Conservation (phyloP, 2,113 vertebrate genomes). For the Nymphicus hollandicus region DNA sequence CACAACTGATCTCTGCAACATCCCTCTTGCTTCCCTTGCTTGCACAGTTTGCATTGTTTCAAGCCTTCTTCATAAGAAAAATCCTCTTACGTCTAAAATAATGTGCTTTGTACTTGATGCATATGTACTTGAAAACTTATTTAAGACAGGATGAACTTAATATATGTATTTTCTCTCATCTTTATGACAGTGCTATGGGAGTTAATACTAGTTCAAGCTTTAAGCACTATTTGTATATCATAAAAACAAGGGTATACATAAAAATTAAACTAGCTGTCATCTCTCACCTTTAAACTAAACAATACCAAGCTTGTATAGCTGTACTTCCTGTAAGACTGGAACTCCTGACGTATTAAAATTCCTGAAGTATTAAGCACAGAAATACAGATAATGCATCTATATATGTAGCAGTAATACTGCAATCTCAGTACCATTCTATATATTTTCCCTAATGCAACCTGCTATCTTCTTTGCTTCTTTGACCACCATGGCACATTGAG, state of each 20-base stretch:
- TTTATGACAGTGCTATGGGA: background rate
- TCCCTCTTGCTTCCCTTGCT: background rate
- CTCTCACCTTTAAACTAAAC: slow-evolving; percentile 6
- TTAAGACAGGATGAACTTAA: slow-evolving; percentile 39
- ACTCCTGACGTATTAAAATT: background rate
- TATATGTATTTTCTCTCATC: slow-evolving; percentile 49
- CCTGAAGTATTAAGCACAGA: background rate
- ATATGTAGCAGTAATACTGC: background rate
- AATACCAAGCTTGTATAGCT: background rate
- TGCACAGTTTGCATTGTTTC: background rate
- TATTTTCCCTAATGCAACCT: background rate
- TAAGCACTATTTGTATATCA: slow-evolving; percentile 26
- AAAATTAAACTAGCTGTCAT: slow-evolving; percentile 27
- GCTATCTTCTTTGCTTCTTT: background rate
- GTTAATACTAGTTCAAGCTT: slow-evolving; percentile 10
- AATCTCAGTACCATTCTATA: background rate
- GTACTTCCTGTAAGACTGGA: background rate
- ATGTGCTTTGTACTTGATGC: background rate
- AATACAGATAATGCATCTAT: background rate
- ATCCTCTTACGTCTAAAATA: background rate
- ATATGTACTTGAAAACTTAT: slow-evolving; percentile 12
- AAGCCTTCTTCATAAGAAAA: background rate
- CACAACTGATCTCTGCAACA: background rate
- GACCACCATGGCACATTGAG: background rate
- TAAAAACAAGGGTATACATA: slow-evolving; percentile 30